A percentile compares a stretch with the other conserved stretches of the same genome.
These are phyloP conservation scores for Stenchaetothrips biformis DNA, from an alignment of 2,888 invertebrate species.

Conservation along the genomic window DNA sequence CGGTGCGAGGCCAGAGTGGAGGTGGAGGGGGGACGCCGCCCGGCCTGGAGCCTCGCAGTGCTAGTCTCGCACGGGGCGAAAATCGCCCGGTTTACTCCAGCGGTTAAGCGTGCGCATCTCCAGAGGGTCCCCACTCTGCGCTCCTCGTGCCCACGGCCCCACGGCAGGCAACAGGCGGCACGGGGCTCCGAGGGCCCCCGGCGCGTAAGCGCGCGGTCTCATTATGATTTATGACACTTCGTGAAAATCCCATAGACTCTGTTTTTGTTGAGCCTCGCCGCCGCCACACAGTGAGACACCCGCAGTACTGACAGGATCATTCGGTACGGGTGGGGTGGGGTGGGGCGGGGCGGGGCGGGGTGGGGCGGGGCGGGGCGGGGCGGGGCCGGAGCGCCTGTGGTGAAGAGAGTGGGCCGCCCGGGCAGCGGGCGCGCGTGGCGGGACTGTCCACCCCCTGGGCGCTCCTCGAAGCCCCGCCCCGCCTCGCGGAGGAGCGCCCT, in stretches of 20 bases:
- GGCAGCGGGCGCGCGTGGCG: neutral
- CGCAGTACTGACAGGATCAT: too few relatives aligned
- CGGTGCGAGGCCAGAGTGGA: too few relatives aligned
- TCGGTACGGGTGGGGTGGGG: neutral
- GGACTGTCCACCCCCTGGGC: neutral
- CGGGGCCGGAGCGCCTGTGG: neutral
- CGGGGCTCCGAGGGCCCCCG: neutral
- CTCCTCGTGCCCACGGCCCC: too few relatives aligned
- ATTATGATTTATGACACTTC: neutral
- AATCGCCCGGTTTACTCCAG: too few relatives aligned
- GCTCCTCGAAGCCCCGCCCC: neutral
- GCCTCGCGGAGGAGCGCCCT: too few relatives aligned
- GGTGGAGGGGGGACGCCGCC: too few relatives aligned
- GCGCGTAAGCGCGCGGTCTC: neutral
- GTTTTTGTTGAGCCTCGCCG: neutral
- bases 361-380: neutral
- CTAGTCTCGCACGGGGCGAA: too few relatives aligned
- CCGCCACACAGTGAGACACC: neutral
- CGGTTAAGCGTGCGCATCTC: too few relatives aligned
- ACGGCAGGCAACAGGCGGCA: neutral
- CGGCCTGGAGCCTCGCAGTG: too few relatives aligned
- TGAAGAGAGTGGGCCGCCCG: neutral
- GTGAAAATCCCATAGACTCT: neutral
- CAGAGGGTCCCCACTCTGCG: too few relatives aligned
- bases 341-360: neutral